Base-by-base conservation (phyloP, 2,888 invertebrate species). In the Ormyrus labotus region DNA sequence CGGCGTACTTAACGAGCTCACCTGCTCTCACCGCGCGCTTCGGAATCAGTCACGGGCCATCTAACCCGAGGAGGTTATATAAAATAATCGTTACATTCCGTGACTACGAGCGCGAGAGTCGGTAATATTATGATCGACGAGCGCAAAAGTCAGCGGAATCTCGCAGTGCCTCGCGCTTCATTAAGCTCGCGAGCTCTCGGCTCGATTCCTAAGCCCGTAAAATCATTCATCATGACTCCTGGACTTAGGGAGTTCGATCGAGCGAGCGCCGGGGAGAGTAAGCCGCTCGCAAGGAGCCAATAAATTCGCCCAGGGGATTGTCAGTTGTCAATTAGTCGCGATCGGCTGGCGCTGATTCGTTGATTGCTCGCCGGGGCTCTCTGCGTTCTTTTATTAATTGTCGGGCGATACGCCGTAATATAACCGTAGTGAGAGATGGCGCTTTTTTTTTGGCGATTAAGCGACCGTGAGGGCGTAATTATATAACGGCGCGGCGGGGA, bases 201-300 rank as follows among this genome's bases (percentile, higher is more conserved):
- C 19, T 19, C 19, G 19, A 75, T 51, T 60, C 34, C 55, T 57
- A 70, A 67, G 57, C 64, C 34, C 68, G 19, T 48, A 55, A 72
- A 76, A 80, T 76, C 76, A 80, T 80, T 76, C 71, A 57, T 80
- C 80, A 76, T 51, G 61, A 67, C 11, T 67, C 45, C 19, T 13
- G 47, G 71, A 64, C 58, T 53, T 73, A 48, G 58, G 55, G 19
- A 51, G 11, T 58, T 6, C 60, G 47, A 9, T 6, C 61, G 60
- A 51, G 53, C 34, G 10, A n/a, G 48, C 6, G 48, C 6, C 19
- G 8, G 19, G 10, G 45, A n/a, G 11, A n/a, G 11, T 8, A 13
- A 6, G 47, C 10, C 63, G 63, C 8, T 45, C 63, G 45, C 45
- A 8, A 47, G 6, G 63, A 19, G n/a, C 6, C 34, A 67, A 76